A percentile compares a stretch with the other conserved stretches of the same genome.
phyloP scores from a whole-genome alignment of 2,797 vertebrate genomes.

The Periparus ater region DNA sequence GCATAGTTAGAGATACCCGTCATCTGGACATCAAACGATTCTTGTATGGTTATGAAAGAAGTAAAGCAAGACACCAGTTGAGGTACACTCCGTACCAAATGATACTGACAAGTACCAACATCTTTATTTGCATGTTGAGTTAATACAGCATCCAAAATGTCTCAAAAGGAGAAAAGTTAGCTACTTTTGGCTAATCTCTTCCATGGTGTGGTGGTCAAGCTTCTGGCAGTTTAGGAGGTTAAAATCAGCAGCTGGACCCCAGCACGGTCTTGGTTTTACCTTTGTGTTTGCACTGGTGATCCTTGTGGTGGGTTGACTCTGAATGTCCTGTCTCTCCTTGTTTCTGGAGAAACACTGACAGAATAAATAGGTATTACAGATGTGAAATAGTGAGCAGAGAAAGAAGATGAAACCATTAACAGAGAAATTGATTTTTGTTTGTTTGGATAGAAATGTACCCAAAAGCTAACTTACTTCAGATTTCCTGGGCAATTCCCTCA shows the following conservation, averaged over 20 bases:
- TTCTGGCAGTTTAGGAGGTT: background rate
- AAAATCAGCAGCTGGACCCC: fast-evolving
- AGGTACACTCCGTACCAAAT: fast-evolving
- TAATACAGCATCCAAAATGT: background rate
- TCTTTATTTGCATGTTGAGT: background rate
- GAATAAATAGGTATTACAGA: background rate
- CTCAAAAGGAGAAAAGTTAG: background rate
- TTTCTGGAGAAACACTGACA: background rate
- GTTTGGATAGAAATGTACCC: background rate
- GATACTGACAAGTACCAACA: background rate
- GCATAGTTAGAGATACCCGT: background rate
- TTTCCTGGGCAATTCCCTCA: background rate
- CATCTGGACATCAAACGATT: background rate
- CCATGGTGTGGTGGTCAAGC: fast-evolving
- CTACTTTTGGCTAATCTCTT: background rate
- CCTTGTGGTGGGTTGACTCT: background rate
- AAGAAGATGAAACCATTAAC: background rate
- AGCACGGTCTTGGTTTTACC: fast-evolving
- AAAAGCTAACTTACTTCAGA: background rate
- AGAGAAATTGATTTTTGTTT: background rate
- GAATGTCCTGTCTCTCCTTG: background rate
- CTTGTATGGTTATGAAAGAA: background rate
- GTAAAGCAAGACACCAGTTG: background rate
- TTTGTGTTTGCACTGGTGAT: background rate
- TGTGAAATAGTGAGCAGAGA: background rate